A percentile compares a stretch with the other conserved stretches of the same genome.
Conservation (phyloP, 2,113 vertebrate species). For the Syngnathus floridae region DNA sequence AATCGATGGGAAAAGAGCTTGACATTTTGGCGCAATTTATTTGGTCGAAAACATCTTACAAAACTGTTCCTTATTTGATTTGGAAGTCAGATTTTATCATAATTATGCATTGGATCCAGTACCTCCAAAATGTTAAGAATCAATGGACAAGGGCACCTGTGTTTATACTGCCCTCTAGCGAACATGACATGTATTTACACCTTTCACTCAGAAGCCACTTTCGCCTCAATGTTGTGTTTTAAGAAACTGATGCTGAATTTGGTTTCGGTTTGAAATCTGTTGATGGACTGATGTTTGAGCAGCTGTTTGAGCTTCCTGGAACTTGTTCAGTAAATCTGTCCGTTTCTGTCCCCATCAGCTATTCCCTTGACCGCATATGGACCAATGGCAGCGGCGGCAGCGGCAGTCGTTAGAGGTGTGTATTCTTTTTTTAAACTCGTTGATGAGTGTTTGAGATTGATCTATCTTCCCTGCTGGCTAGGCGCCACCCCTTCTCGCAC, state of each 20-base stretch:
- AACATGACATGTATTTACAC: not conserved
- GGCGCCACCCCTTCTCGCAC: slow-evolving; percentile 93
- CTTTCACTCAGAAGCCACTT: not conserved
- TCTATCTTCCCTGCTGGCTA: slow-evolving; percentile 51
- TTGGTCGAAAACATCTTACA: too few relatives aligned
- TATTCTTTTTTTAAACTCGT: not conserved
- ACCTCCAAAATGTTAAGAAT: not conserved
- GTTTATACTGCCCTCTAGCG: slow-evolving; percentile 32
- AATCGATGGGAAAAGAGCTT: not conserved
- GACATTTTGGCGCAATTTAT: too few relatives aligned
- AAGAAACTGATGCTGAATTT: not conserved
- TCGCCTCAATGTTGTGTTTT: not conserved
- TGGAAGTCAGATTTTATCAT: too few relatives aligned
- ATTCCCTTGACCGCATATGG: slow-evolving; percentile 96
- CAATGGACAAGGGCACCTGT: not conserved
- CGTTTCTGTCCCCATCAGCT: slow-evolving; percentile 71
- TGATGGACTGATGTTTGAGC: slow-evolving; percentile 30
- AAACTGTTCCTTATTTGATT: too few relatives aligned
- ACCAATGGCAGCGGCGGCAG: slow-evolving; percentile 91
- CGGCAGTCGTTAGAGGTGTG: slow-evolving; percentile 86
- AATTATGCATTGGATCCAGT: not conserved
- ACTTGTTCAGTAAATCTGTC: slow-evolving; percentile 26
- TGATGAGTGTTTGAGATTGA: slow-evolving; percentile 14
- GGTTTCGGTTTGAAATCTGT: slow-evolving; percentile 3
- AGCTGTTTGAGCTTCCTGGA: slow-evolving; percentile 22